phyloP scores from a whole-genome alignment of 2,888 invertebrate genomes.

The Polymixis lichenea region DNA sequence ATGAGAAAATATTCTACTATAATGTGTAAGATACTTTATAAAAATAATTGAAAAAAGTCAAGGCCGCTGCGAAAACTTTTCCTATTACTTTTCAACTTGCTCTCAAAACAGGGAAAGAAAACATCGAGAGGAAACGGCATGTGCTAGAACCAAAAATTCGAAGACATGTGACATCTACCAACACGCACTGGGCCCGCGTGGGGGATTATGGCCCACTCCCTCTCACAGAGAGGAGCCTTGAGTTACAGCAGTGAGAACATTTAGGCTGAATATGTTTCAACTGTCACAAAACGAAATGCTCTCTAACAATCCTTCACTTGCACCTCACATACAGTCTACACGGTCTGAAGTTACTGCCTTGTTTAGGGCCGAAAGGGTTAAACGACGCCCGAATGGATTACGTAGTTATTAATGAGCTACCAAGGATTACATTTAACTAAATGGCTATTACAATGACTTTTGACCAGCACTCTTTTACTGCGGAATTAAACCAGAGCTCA shows the following conservation, averaged over 20 bases:
- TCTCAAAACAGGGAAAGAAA: too few relatives aligned
- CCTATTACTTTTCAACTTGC: not conserved
- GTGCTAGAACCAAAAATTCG: too few relatives aligned
- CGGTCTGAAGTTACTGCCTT: conserved; percentile 71
- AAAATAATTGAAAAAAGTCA: not conserved
- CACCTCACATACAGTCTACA: conserved; percentile 49
- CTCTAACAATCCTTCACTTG: conserved; percentile 23
- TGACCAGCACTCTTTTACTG: conserved; percentile 35
- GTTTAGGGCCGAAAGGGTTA: conserved; percentile 76
- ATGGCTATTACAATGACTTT: conserved; percentile 51
- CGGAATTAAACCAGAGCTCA: conserved; percentile 32
- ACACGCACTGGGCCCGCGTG: too few relatives aligned
- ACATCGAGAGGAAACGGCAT: too few relatives aligned
- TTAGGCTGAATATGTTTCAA: too few relatives aligned
- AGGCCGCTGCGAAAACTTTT: not conserved
- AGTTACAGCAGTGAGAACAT: too few relatives aligned
- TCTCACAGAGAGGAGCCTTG: too few relatives aligned
- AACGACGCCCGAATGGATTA: conserved; percentile 70
- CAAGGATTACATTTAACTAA: conserved; percentile 63
- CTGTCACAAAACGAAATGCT: not conserved
- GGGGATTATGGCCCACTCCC: too few relatives aligned
- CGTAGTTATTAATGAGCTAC: conserved; percentile 73
- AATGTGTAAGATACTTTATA: not conserved
- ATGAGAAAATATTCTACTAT: not conserved
- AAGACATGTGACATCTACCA: too few relatives aligned